Base-by-base conservation (phyloP, 2,888 invertebrate species). In the Eretmocerus hayati region DNA sequence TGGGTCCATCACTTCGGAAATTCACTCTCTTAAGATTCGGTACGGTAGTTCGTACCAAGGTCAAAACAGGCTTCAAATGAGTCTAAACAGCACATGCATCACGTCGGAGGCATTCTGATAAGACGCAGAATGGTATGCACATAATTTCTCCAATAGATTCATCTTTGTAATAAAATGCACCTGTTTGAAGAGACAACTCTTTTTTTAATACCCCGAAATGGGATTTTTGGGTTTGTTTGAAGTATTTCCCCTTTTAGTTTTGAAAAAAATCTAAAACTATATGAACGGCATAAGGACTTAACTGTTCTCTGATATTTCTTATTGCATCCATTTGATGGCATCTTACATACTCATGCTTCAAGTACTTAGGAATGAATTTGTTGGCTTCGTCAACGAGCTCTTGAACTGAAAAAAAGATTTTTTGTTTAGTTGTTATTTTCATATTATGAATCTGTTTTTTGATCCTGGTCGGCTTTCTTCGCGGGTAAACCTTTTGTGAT, bases 121-220 rank as follows among this genome's bases (percentile, higher is more conserved):
- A 5, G 11, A 15, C 15, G 5, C 42, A 42, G 26, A 44, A 40
- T 41, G 50, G 48, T 43, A 43, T 50, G 18, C 40, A 33, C 15
- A 33, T 5, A 8, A 13, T 33, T 33, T 8, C 15, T n/a, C 33
- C 33, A 5, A 8, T n/a, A n/a, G n/a, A 8, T 5, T 13, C 5
- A 33, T 33, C 15, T 8, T 33, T 5, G 15, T 33, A 38, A 20
- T n/a, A 54, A 49, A 41, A 51, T 15, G 22, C 50, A 32, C 53
- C 48, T 16, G 33, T 50, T n/a, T 42, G 43, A 13, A 46, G 13
- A 6, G 46, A 37, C 1, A 49, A 11, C 38, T 52, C 42, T 26
- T 46, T 48, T 21, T 52, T 48, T 11, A 46, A 52, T 20, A 46
- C 45, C 11, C 50, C 47, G 19, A 54, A 54, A 42, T 54, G 48